Conservation (phyloP, 2,888 invertebrate genomes). For the Rapana venosa region DNA sequence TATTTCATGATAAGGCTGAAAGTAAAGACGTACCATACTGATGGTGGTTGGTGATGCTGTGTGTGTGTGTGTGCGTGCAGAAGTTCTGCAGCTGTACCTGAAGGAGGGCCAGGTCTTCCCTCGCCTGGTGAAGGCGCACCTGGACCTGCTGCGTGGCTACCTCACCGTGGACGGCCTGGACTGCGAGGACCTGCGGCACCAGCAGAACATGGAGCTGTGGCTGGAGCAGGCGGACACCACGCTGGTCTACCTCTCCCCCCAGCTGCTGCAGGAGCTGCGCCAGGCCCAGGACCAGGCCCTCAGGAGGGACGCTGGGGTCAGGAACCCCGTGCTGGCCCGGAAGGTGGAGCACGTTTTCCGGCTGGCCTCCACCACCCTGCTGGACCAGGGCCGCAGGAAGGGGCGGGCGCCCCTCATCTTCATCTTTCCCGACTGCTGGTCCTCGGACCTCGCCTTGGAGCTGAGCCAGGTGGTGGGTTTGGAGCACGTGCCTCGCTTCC, state of each 20-base stretch:
- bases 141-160: neutral
- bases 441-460: neutral
- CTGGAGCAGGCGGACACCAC: neutral
- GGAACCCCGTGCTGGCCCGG: neutral
- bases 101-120: neutral
- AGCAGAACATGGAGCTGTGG: neutral
- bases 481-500: neutral
- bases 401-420: neutral
- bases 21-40: no score
- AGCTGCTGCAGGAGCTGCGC: neutral
- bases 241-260: slow-evolving; percentile 23
- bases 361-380: neutral
- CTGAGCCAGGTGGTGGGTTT: neutral
- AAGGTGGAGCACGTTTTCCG: neutral
- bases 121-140: neutral
- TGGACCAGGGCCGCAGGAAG: neutral
- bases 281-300: neutral
- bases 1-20: no score
- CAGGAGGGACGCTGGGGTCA: neutral
- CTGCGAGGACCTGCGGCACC: neutral
- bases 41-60: no score
- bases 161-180: neutral
- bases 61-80: neutral
- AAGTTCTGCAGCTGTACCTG: slow-evolving; percentile 23
- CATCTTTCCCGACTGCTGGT: slow-evolving; percentile 1